Conservation (phyloP, 1,140 invertebrate genomes). For the Zeugodacus cucurbitae region DNA sequence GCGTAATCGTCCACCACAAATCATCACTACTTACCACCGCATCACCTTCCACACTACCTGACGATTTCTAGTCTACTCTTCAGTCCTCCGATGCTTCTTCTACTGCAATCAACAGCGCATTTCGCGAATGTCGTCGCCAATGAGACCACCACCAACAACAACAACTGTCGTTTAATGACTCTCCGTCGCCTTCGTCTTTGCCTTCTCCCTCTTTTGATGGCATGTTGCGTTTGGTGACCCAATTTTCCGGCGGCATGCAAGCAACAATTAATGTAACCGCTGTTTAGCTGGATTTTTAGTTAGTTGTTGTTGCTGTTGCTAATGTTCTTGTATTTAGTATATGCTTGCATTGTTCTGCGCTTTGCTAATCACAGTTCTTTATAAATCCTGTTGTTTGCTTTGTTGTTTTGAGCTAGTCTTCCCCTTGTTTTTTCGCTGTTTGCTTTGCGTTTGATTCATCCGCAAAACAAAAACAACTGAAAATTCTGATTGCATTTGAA, state of each 20-base stretch:
- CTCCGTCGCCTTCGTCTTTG: neutral
- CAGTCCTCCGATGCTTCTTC: neutral
- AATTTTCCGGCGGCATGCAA: conserved; percentile 29
- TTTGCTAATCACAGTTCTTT: neutral
- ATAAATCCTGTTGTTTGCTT: neutral
- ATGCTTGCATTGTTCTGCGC: neutral
- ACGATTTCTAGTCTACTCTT: neutral
- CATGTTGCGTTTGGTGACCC: conserved; percentile 18
- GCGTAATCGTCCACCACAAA: neutral
- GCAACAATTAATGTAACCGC: conserved; percentile 21
- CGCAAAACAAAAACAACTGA: neutral
- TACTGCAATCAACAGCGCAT: neutral
- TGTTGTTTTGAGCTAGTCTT: neutral
- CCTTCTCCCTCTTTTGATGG: neutral
- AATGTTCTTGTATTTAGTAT: neutral
- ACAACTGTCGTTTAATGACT: neutral
- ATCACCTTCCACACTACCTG: neutral
- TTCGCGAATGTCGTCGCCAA: neutral
- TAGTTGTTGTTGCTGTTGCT: neutral
- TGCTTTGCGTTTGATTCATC: neutral
- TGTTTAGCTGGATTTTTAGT: neutral
- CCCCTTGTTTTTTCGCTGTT: neutral
- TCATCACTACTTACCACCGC: neutral
- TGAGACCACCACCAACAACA: neutral
- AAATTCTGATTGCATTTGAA: neutral